Percentiles rank a stretch among this genome's conserved stretches.
Conservation (phyloP, 37 sponge, comb jelly and placozoan species). For the Theonella swinhoei region DNA sequence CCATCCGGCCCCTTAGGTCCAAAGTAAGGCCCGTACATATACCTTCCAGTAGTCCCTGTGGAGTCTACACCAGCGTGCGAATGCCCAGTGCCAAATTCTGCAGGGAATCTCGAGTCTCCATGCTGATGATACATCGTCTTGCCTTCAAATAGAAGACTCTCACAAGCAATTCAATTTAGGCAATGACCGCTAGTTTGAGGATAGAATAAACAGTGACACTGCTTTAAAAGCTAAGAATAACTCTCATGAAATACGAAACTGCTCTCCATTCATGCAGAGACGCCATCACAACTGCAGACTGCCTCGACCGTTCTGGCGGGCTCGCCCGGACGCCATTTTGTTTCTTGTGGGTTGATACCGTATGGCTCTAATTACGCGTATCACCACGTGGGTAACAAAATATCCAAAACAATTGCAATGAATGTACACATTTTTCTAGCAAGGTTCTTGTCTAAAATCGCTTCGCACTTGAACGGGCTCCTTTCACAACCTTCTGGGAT, state of each 20-base stretch:
- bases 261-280: neutral
- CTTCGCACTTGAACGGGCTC: neutral
- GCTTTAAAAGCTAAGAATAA: neutral
- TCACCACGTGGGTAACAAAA: conserved; percentile 11
- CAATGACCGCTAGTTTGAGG: no score
- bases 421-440: no score
- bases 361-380: conserved; percentile 47
- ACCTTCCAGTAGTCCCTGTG: conserved; percentile 17
- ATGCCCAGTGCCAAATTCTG: conserved; percentile 18
- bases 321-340: neutral
- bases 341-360: conserved; percentile 73
- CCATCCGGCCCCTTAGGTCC: conserved; percentile 47
- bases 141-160: neutral
- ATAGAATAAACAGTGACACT: neutral
- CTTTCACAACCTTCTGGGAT: conserved; percentile 18
- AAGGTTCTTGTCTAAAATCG: neutral
- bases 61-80: conserved; percentile 24
- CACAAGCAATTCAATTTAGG: neutral
- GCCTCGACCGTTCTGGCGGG: neutral
- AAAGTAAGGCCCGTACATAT: conserved; percentile 26
- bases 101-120: conserved; percentile 36
- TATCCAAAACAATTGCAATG: no score
- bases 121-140: conserved; percentile 55
- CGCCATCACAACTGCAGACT: neutral
- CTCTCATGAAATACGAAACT: neutral